Conservation (phyloP, 2,113 vertebrate species). For the Tragelaphus strepsiceros region DNA sequence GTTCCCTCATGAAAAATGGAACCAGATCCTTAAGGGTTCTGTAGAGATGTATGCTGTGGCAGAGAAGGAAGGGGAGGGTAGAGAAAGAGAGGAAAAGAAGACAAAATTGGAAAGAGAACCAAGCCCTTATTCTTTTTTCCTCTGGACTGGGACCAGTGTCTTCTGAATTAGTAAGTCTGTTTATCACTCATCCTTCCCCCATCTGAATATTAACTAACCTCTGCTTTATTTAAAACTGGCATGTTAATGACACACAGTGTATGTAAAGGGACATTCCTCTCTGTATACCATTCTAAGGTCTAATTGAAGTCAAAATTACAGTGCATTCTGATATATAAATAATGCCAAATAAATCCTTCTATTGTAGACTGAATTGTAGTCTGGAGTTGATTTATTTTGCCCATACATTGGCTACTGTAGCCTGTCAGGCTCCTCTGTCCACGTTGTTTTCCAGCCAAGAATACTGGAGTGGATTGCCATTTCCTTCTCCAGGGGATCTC, state of each 20-base stretch:
- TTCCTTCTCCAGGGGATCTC: not conserved
- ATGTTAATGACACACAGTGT: not conserved
- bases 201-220: not conserved
- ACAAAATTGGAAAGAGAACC: not conserved
- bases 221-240: not conserved
- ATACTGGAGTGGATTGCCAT: not conserved
- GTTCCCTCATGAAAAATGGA: slow-evolving; percentile 29
- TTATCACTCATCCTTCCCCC: not conserved
- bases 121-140: not conserved
- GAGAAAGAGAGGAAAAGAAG: not conserved
- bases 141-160: not conserved
- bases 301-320: not conserved
- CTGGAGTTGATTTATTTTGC: not conserved
- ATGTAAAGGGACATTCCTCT: not conserved
- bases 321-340: not conserved
- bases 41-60: not conserved
- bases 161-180: not conserved
- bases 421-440: not conserved
- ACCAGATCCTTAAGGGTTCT: slow-evolving; percentile 4
- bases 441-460: not conserved
- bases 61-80: not conserved
- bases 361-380: not conserved
- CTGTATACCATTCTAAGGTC: not conserved
- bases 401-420: not conserved
- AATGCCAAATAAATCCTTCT: not conserved